A percentile compares a stretch with the other conserved stretches of the same genome.
Conservation (phyloP, 2,113 vertebrate genomes). For the Limnothrissa miodon region DNA sequence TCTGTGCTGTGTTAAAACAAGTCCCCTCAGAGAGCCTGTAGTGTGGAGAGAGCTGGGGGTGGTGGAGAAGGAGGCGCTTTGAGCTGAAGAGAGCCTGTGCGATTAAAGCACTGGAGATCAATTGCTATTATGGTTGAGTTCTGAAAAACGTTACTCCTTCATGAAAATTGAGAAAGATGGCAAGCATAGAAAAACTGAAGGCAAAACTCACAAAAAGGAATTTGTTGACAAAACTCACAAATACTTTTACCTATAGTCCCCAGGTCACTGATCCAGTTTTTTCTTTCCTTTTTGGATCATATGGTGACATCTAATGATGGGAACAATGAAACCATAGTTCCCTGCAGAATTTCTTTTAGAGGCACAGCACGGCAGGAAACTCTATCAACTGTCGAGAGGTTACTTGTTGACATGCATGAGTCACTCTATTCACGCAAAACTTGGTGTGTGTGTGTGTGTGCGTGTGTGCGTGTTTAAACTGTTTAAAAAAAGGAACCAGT, state of each 20-base stretch:
- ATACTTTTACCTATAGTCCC: neutral
- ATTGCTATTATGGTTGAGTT: neutral
- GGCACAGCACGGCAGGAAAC: constrained; percentile 21
- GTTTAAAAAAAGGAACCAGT: constrained; percentile 31
- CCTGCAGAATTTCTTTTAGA: neutral
- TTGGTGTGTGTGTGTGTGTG: constrained; percentile 7
- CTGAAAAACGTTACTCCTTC: neutral
- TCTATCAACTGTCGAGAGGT: constrained; percentile 16
- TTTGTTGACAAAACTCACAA: no score
- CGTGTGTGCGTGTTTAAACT: neutral
- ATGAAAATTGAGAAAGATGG: neutral
- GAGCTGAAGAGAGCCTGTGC: neutral
- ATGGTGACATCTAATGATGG: neutral
- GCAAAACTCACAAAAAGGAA: neutral
- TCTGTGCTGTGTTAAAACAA: constrained; percentile 32
- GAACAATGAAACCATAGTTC: neutral
- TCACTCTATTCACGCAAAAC: neutral
- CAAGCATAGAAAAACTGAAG: neutral
- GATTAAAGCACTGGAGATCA: neutral
- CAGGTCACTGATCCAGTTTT: neutral
- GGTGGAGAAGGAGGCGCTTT: neutral
- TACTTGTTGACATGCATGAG: constrained; percentile 13
- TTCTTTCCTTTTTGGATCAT: neutral
- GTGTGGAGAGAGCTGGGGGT: neutral
- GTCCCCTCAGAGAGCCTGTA: neutral